phyloP scores from a whole-genome alignment of 1,140 invertebrate genomes.

The Saccostrea echinata region DNA sequence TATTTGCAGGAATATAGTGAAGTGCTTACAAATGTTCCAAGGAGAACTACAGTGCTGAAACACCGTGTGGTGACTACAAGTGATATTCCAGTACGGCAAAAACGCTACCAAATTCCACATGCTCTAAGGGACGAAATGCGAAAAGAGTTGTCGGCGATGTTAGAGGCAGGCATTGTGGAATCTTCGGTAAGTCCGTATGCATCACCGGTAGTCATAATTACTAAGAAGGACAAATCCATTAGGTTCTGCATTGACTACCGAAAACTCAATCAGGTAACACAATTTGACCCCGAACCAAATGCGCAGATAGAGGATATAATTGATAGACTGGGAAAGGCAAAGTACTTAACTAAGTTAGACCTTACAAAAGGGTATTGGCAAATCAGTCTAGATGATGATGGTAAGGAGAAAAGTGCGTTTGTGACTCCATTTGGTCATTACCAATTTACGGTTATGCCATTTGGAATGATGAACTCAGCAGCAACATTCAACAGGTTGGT shows the following conservation, averaged over 20 bases:
- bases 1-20: background rate
- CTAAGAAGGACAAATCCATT: too few species aligned
- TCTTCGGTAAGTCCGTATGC: constrained; percentile 62
- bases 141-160: constrained; percentile 75
- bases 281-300: too few species aligned
- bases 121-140: constrained; percentile 71
- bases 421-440: constrained; percentile 50
- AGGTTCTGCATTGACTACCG: too few species aligned
- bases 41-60: background rate
- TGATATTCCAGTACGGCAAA: background rate
- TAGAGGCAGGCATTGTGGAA: constrained; percentile 76
- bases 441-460: constrained; percentile 62
- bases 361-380: too few species aligned
- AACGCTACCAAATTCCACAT: constrained; percentile 40
- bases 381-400: too few species aligned
- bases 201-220: too few species aligned
- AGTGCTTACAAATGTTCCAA: background rate
- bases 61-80: background rate
- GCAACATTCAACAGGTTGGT: too few species aligned
- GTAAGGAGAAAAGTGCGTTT: too few species aligned
- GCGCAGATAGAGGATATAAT: background rate
- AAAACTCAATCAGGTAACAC: too few species aligned
- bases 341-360: too few species aligned
- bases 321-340: constrained; percentile 54
- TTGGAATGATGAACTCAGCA: too few species aligned